Base-by-base conservation (phyloP, 2,113 vertebrate species). In the Petrocephalus zakoni region DNA sequence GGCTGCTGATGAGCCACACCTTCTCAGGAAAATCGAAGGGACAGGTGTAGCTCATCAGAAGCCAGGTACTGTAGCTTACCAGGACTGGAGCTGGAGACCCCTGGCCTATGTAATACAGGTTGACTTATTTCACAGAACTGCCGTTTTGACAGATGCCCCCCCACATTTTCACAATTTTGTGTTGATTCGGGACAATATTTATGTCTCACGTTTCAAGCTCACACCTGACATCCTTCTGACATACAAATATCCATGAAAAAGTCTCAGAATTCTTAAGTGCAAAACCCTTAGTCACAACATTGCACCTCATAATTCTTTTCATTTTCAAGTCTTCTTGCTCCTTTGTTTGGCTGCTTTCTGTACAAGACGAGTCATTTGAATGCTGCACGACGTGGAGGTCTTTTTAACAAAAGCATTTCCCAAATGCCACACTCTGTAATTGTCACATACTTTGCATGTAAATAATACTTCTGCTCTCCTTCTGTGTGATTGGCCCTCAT, bases 331-430 rank as follows among this genome's bases (percentile, higher is more conserved):
- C 47, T 22, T 53, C 55, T 53, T 53, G 53, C 87, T 88, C 11
- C 49, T 56, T 49, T 42, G 29, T 88, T 42, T 19, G 21, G 49
- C 56, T 87, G 17, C 46, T 34, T 10, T 68, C 72, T 49, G 47
- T 49, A 34, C 84, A 25, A 34, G 84, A 19, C 25, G 4, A 17
- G 49, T n/a, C 84, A 81, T 81, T 53, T 53, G 42, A 37, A 78
- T 34, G 64, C 64, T 22, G 25, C 21, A 81, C 87, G 51, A 53
- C 51, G 4, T n/a, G 49, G 68, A 52, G 49, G 9, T 78, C 47
- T 78, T 53, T 78, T 78, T 88, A 47, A 88, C 87, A 88, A 52
- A 47, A 55, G 47, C 47, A 19, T 81, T 37, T 82, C 72, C 49
- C 68, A 29, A 88, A 82, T 10, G 47, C 64, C 46, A 34, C 61